phyloP scores from a whole-genome alignment of 1,140 invertebrate genomes.

The Anoplophora glabripennis region DNA sequence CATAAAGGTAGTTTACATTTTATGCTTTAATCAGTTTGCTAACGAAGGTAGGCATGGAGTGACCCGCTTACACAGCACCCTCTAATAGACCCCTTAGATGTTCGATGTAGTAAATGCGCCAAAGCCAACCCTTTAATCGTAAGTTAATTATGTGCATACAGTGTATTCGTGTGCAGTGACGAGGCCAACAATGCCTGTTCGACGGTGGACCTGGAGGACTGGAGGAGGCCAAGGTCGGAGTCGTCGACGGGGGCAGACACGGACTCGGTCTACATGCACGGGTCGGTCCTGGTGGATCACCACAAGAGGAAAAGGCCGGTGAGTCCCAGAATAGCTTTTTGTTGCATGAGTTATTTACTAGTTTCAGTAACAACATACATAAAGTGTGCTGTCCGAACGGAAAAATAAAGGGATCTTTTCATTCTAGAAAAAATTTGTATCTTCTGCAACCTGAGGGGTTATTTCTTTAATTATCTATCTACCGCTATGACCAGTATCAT shows the following conservation, averaged over 20 bases:
- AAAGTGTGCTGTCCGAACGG: too few species aligned
- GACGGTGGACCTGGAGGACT: slow-evolving; percentile 64
- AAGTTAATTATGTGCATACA: slow-evolving; percentile 39
- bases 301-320: slow-evolving; percentile 51
- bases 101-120: slow-evolving; percentile 33
- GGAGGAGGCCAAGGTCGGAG: slow-evolving; percentile 72
- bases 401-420: too few species aligned
- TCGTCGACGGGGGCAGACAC: slow-evolving; percentile 66
- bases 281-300: slow-evolving; percentile 52
- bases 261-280: slow-evolving; percentile 70
- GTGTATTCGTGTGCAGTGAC: slow-evolving; percentile 54
- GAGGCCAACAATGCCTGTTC: slow-evolving; percentile 52
- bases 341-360: too few species aligned
- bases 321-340: slow-evolving; percentile 17
- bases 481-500: too few species aligned
- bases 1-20: too few species aligned
- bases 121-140: slow-evolving; percentile 21
- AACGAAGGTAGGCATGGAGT: too few species aligned
- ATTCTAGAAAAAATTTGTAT: too few species aligned
- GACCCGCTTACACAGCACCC: too few species aligned
- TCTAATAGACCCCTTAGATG: slow-evolving; percentile 14
- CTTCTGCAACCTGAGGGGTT: too few species aligned
- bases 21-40: too few species aligned
- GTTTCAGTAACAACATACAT: too few species aligned
- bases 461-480: too few species aligned